Conservation (phyloP, 2,797 vertebrate genomes). For the Macrochelys suwanniensis region DNA sequence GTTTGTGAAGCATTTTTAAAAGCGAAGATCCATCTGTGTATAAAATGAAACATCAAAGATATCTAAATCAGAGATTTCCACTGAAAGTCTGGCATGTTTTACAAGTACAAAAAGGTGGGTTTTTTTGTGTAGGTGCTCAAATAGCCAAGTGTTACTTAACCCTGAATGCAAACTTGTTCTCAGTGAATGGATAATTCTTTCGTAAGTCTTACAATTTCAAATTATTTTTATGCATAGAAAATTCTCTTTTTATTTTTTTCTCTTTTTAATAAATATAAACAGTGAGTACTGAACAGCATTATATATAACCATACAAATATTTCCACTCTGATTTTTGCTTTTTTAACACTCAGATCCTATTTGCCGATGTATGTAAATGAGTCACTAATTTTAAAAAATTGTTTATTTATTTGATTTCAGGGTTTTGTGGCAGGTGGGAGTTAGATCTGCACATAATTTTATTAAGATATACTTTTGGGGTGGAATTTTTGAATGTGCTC, state of each 20-base stretch:
- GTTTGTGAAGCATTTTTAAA: slow-evolving; percentile 5
- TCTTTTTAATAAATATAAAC: rapidly evolving
- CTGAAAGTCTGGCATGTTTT: not conserved
- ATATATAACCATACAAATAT: not conserved
- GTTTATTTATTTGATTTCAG: not conserved
- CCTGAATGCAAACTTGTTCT: not conserved
- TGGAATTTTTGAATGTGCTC: not conserved
- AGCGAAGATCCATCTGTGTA: not conserved
- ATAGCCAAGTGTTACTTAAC: slow-evolving; percentile 46
- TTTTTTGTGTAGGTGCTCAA: not conserved
- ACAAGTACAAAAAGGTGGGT: not conserved
- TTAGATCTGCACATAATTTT: not conserved
- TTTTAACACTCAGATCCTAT: not conserved
- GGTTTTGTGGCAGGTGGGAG: not conserved
- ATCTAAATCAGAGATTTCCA: not conserved
- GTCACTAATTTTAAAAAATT: not conserved
- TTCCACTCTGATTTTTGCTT: not conserved
- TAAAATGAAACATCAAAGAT: not conserved
- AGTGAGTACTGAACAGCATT: not conserved
- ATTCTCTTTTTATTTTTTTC: not conserved
- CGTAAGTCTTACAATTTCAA: slow-evolving; percentile 33
- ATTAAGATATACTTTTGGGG: not conserved
- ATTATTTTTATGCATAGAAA: slow-evolving; percentile 4
- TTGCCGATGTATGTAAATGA: not conserved
- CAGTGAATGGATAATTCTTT: slow-evolving; percentile 15